Percentiles rank a stretch among this genome's conserved stretches.
Conservation (phyloP, 2,797 vertebrate genomes). For the Bradypus variegatus region DNA sequence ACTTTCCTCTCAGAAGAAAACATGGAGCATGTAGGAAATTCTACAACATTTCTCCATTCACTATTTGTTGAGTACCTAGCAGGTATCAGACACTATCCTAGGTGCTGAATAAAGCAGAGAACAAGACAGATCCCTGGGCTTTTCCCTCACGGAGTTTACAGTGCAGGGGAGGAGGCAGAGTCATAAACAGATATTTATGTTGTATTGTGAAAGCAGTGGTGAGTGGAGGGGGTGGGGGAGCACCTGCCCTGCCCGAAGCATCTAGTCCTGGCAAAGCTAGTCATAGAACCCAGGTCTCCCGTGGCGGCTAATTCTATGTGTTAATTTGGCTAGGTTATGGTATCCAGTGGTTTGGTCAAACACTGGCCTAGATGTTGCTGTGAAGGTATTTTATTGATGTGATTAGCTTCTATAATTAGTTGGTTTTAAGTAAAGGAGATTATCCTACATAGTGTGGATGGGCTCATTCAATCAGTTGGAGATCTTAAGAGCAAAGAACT, state of each 20-base stretch:
- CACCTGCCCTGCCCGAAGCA: no score
- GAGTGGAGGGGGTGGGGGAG: neutral
- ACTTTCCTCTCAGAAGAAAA: neutral
- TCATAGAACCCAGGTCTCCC: neutral
- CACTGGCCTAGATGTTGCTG: no score
- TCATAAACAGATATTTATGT: no score
- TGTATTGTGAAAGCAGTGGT: neutral
- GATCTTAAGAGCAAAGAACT: no score
- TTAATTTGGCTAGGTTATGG: no score
- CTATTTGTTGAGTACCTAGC: neutral
- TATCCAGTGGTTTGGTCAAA: no score
- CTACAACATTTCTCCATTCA: neutral
- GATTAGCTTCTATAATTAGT: no score
- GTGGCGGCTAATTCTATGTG: neutral
- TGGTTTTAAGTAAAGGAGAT: neutral
- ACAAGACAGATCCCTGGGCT: neutral
- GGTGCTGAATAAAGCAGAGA: neutral
- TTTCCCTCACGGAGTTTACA: accelerated
- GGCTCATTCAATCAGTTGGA: no score
- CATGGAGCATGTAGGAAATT: neutral
- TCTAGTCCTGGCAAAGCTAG: neutral
- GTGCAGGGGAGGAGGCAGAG: neutral
- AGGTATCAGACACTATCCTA: neutral
- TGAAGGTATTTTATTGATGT: no score
- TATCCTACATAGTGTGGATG: no score